phyloP scores from a whole-genome alignment of 2,888 invertebrate genomes.

The Linyphia triangularis region DNA sequence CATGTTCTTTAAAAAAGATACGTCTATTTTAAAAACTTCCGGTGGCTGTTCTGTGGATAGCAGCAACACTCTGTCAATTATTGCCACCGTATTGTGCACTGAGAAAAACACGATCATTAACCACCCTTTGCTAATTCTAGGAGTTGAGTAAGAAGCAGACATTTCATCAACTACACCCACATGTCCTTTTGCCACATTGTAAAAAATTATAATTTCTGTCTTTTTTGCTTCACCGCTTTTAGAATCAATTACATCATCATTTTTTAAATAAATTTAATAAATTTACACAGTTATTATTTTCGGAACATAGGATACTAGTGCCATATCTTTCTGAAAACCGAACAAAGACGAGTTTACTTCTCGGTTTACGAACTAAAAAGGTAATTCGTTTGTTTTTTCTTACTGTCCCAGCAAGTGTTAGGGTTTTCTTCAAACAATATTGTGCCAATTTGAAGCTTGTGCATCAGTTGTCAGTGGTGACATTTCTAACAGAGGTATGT shows the following conservation, averaged over 20 bases:
- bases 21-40: neutral
- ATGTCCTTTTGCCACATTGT: slow-evolving; percentile 26
- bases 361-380: neutral
- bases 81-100: neutral
- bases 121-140: slow-evolving; percentile 24
- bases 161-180: slow-evolving; percentile 52
- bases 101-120: slow-evolving; percentile 17
- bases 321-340: neutral
- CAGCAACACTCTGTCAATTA: neutral
- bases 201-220: slow-evolving; percentile 40
- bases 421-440: neutral
- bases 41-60: neutral
- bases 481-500: slow-evolving; percentile 4
- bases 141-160: slow-evolving; percentile 9
- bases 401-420: slow-evolving; percentile 19
- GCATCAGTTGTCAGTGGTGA: slow-evolving; percentile 46
- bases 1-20: slow-evolving; percentile 1
- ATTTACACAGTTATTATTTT: no score
- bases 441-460: slow-evolving; percentile 42
- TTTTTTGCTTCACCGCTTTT: neutral
- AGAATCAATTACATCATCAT: no score
- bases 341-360: slow-evolving; percentile 2
- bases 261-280: no score
- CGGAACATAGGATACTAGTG: no score
- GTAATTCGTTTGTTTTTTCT: slow-evolving; percentile 42